phyloP scores from a whole-genome alignment of 2,113 vertebrate species.

The Prolemur simus region DNA sequence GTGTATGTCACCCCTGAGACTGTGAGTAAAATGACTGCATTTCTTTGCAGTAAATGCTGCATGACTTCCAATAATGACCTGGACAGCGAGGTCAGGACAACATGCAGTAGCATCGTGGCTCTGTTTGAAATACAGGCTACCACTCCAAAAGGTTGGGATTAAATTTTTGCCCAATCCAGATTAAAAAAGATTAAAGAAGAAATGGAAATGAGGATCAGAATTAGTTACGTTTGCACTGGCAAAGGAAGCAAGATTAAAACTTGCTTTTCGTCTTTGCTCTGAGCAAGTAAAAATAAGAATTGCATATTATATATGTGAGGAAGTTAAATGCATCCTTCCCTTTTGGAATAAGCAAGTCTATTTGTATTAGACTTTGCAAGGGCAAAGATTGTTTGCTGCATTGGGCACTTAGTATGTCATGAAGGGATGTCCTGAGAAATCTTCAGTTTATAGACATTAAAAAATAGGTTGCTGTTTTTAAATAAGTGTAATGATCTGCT shows the following conservation, averaged over 20 bases:
- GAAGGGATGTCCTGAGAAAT: neutral
- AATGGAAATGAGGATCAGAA: neutral
- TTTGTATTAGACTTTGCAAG: neutral
- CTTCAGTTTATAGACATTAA: neutral
- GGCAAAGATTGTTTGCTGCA: neutral
- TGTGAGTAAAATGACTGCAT: accelerated
- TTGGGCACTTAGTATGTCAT: neutral
- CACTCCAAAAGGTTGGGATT: neutral
- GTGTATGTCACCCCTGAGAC: accelerated
- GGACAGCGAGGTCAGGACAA: neutral
- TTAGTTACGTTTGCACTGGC: neutral
- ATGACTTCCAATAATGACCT: neutral
- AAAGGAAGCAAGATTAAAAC: neutral
- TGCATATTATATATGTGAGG: neutral
- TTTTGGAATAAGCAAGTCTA: neutral
- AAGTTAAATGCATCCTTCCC: neutral
- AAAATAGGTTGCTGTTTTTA: neutral
- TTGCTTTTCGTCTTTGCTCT: neutral
- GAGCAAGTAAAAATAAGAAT: neutral
- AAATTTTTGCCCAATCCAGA: neutral
- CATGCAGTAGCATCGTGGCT: accelerated
- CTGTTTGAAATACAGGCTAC: neutral
- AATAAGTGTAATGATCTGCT: neutral
- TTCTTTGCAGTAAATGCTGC: neutral
- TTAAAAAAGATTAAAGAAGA: neutral